Conservation (phyloP, 2,888 invertebrate genomes). For the Busseola fusca region DNA sequence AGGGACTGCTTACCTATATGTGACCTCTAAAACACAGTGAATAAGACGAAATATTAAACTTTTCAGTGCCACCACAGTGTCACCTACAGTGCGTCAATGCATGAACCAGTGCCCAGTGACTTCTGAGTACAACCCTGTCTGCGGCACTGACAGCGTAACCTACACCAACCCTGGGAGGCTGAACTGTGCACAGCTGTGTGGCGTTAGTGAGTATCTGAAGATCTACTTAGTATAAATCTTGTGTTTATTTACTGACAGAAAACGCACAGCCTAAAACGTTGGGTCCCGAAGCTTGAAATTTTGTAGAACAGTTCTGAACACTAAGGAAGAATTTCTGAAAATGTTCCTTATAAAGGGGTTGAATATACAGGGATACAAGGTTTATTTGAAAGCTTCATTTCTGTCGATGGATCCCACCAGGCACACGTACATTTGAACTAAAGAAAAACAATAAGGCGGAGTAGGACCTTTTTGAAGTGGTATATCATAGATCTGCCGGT, state of each 20-base stretch:
- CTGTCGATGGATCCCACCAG: neutral
- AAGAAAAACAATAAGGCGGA: neutral
- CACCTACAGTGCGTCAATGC: constrained; percentile 51
- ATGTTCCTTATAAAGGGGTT: neutral
- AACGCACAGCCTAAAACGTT: neutral
- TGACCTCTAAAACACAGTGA: neutral
- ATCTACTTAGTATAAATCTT: neutral
- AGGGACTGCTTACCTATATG: neutral
- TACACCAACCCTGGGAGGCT: constrained; percentile 75
- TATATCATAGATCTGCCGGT: neutral
- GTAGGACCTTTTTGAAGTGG: neutral
- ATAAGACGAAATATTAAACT: neutral
- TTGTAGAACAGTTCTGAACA: neutral
- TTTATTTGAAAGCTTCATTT: neutral
- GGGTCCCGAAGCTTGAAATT: neutral
- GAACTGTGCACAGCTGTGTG: constrained; percentile 77
- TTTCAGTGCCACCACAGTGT: constrained; percentile 57
- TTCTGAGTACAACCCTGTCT: constrained; percentile 80
- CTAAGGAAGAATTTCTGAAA: neutral
- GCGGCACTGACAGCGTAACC: constrained; percentile 73
- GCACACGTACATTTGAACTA: neutral
- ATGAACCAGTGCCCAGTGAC: constrained; percentile 59
- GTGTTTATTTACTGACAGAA: neutral
- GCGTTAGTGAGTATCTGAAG: constrained; percentile 62
- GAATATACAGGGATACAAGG: neutral